Percentiles rank a stretch among this genome's conserved stretches.
Evolutionary conservation across 2,888 invertebrate genomes (phyloP).

Genomic region (Trichogramma dendrolimi): DNA sequence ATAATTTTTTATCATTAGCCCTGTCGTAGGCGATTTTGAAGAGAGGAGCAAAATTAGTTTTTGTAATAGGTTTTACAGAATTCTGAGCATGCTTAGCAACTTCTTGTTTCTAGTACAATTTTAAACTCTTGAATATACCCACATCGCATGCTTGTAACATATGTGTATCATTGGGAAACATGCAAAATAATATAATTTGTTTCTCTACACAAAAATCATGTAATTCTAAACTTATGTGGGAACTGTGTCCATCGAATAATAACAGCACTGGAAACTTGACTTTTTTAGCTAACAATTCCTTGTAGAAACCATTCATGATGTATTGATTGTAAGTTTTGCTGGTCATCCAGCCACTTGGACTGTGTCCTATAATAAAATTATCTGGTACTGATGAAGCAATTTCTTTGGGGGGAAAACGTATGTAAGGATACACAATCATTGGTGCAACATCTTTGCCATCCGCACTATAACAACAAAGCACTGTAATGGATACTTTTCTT

Average conservation of each 20-base stretch:
- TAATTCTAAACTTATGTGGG: slow-evolving; percentile 11
- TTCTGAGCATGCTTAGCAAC: slow-evolving; percentile 8
- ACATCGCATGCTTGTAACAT: slow-evolving; percentile 20
- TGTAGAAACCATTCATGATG: background rate
- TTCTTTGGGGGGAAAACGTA: slow-evolving; percentile 20
- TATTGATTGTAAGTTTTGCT: slow-evolving; percentile 6
- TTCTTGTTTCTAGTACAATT: slow-evolving; percentile 7
- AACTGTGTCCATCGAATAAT: slow-evolving; percentile 9
- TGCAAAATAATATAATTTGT: slow-evolving; percentile 9
- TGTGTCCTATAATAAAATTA: slow-evolving; percentile 22
- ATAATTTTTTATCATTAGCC: slow-evolving; percentile 9
- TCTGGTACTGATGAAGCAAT: slow-evolving; percentile 20
- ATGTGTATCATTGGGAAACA: slow-evolving; percentile 21
- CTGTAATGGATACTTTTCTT: slow-evolving; percentile 25
- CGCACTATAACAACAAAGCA: slow-evolving; percentile 13
- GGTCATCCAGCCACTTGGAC: slow-evolving; percentile 28
- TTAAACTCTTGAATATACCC: slow-evolving; percentile 17
- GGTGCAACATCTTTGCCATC: slow-evolving; percentile 16
- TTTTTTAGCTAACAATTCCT: background rate
- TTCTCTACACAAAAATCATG: slow-evolving; percentile 12
- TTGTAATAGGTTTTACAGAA: slow-evolving; percentile 8
- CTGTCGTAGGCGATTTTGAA: slow-evolving; percentile 10
- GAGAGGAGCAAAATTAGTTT: slow-evolving; percentile 18
- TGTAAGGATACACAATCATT: slow-evolving; percentile 27
- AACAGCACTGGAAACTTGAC: slow-evolving; percentile 6